A percentile compares a stretch with the other conserved stretches of the same genome.
Conservation (phyloP, 2,113 vertebrate species). For the Aphelocoma coerulescens region DNA sequence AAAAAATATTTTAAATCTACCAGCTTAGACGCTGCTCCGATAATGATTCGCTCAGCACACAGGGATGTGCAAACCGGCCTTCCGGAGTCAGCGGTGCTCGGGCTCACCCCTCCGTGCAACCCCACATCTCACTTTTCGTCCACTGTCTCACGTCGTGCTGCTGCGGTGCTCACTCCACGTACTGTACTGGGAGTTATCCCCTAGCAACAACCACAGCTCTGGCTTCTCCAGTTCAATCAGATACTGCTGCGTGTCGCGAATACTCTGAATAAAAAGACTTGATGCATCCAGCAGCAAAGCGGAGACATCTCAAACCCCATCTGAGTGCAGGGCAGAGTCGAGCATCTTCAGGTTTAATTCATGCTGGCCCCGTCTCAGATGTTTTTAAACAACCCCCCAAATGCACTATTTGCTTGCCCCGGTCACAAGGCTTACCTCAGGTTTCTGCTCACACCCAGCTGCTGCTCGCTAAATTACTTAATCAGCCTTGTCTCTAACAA, state of each 20-base stretch:
- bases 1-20: neutral
- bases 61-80: rapidly evolving
- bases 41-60: neutral
- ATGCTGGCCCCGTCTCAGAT: neutral
- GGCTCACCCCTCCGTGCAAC: neutral
- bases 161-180: neutral
- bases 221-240: neutral
- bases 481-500: neutral
- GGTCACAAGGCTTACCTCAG: neutral
- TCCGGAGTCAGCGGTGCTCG: rapidly evolving
- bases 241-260: neutral
- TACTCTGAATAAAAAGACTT: neutral
- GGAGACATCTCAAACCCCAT: neutral
- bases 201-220: neutral
- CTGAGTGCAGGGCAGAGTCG: rapidly evolving
- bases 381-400: neutral
- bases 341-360: neutral
- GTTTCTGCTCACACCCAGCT: neutral
- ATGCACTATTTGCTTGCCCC: neutral
- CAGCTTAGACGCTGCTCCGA: neutral
- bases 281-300: neutral
- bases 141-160: rapidly evolving
- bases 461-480: no score
- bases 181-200: neutral
- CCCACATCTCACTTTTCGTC: neutral